Evolutionary conservation across 30 jellyfish, hydroid and myxozoan species (phyloP), one percentile per base, ranked within the genome.

Genomic region (Aurelia sp.): DNA sequence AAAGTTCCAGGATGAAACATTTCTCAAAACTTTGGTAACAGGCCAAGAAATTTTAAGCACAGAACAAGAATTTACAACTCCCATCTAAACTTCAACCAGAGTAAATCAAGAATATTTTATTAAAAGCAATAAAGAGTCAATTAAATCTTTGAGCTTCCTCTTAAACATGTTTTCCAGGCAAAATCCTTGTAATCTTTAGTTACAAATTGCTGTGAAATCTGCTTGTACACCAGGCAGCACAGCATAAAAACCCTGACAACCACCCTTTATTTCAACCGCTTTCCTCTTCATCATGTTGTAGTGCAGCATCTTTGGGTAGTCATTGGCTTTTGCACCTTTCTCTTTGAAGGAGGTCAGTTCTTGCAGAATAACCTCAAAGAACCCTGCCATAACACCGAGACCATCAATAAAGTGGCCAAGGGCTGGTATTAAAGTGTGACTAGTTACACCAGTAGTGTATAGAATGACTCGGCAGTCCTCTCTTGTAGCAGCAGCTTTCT

Each of bases 341-440:
- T 27, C n/a, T 48, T 2, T 70, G n/a, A 78, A 58, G 47, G 52
- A 16, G 33, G 19, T 33, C 41, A 58, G 68, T 31, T 59, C 89
- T 44, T 61, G 52, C 60, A 40, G 69, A 55, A 60, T 16, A 18
- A 59, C 68, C 22, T 59, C 68, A 35, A 78, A 78, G 50, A 78
- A 59, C 0, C 89, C 80, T 58, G 89, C 89, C 20, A 78, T 10
- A 5, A 33, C 48, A 12, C 62, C n/a, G 10, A 78, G 24, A 1
- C 89, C 89, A 0, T 57, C 47, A 38, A 60, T 30, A 18, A 78
- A 78, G 0, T 33, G n/a, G 9, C 51, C 55, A 33, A 78, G 79
- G 21, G 89, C 89, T 61, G 89, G 89, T 13, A 78, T 71, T 79
- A 78, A 22, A 53, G 33, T 31, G 0, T 62, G 58, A 16, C 22